Conservation (phyloP, 1,140 invertebrate genomes). For the Megathymus violae region DNA sequence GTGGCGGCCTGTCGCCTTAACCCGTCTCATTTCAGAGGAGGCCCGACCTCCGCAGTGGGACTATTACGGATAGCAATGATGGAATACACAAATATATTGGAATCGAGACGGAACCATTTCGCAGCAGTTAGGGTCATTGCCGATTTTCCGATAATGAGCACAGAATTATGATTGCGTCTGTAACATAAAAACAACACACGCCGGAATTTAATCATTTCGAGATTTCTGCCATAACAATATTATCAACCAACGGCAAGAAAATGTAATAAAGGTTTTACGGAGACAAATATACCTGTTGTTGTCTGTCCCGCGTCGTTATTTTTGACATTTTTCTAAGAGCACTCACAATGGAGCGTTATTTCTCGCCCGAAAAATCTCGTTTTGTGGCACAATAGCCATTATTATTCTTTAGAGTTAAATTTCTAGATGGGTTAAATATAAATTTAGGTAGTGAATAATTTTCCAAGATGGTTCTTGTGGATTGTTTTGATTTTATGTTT, state of each 20-base stretch:
- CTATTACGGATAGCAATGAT: too few species aligned
- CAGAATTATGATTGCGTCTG: neutral
- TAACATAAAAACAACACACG: neutral
- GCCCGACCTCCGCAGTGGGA: too few species aligned
- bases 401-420: conserved; percentile 23
- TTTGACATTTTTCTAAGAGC: conserved; percentile 19
- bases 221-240: conserved; percentile 6
- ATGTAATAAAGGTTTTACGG: conserved; percentile 20
- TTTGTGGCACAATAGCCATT: conserved; percentile 10
- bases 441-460: neutral
- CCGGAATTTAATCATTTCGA: neutral
- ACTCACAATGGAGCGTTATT: conserved; percentile 21
- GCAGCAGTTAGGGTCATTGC: too few species aligned
- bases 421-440: conserved; percentile 10
- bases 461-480: too few species aligned
- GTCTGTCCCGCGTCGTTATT: conserved; percentile 17
- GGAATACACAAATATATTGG: too few species aligned
- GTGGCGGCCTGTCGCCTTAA: too few species aligned
- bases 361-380: conserved; percentile 27
- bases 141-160: too few species aligned
- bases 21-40: too few species aligned
- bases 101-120: too few species aligned
- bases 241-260: conserved; percentile 1
- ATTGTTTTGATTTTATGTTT: too few species aligned
- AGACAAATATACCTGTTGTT: conserved; percentile 31